Percentiles rank a stretch among this genome's conserved stretches.
phyloP scores from a whole-genome alignment of 2,797 vertebrate genomes.

The Micropoecilia bifurca region DNA sequence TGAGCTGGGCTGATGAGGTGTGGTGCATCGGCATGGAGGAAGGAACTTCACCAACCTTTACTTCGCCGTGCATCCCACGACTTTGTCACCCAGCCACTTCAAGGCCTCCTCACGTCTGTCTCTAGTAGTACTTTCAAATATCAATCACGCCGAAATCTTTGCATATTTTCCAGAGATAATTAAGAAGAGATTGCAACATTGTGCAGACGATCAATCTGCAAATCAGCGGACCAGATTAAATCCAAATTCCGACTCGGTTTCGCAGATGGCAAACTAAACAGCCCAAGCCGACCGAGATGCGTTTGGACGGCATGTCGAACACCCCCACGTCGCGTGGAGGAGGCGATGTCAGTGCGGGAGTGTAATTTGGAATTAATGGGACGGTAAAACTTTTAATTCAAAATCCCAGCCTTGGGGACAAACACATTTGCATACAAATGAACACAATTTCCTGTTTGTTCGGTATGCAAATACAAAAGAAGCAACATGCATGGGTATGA shows the following conservation, averaged over 20 bases:
- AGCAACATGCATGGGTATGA: slow-evolving; percentile 55
- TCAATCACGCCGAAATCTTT: slow-evolving; percentile 77
- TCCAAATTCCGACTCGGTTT: slow-evolving; percentile 64
- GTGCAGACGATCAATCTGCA: slow-evolving; percentile 79
- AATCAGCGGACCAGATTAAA: slow-evolving; percentile 76
- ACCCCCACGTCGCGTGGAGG: slow-evolving; percentile 69
- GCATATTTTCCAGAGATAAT: slow-evolving; percentile 76
- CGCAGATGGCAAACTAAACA: slow-evolving; percentile 81
- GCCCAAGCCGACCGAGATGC: slow-evolving; percentile 73
- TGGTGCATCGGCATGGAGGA: slow-evolving; percentile 46
- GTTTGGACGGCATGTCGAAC: slow-evolving; percentile 68
- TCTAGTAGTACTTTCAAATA: slow-evolving; percentile 68
- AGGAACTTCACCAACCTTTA: slow-evolving; percentile 66
- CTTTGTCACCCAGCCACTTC: slow-evolving; percentile 77
- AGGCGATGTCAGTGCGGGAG: slow-evolving; percentile 77
- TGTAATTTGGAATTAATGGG: slow-evolving; percentile 88
- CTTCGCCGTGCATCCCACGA: slow-evolving; percentile 53
- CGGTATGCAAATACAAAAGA: slow-evolving; percentile 83
- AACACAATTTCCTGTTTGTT: slow-evolving; percentile 89
- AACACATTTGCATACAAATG: slow-evolving; percentile 89
- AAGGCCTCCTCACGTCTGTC: slow-evolving; percentile 74
- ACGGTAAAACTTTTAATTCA: slow-evolving; percentile 88
- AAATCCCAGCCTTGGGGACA: slow-evolving; percentile 85
- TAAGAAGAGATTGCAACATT: slow-evolving; percentile 71
- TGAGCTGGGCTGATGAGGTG: slow-evolving; percentile 73